These are phyloP conservation scores for Trematomus loennbergii DNA, from an alignment of 2,113 vertebrate genomes.

Conservation along the genomic window DNA sequence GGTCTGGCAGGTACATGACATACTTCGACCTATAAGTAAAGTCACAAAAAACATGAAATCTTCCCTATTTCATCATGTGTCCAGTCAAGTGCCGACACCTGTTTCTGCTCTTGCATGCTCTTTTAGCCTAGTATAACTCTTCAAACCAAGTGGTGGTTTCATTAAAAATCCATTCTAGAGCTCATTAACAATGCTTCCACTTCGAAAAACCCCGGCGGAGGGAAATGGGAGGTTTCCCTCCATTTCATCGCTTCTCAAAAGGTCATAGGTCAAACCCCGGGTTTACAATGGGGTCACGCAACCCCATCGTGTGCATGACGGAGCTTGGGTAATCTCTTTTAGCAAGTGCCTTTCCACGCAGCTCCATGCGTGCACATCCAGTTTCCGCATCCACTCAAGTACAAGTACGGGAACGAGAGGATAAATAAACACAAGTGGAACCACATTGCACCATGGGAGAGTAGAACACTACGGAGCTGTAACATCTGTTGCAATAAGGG, in stretches of 20 bases:
- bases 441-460: constrained; percentile 66
- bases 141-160: constrained; percentile 42
- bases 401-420: constrained; percentile 46
- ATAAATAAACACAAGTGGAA: constrained; percentile 78
- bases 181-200: constrained; percentile 62
- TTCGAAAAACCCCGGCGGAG: constrained; percentile 34
- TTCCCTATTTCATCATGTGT: background rate
- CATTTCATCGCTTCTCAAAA: constrained; percentile 75
- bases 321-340: constrained; percentile 67
- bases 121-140: constrained; percentile 25
- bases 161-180: constrained; percentile 66
- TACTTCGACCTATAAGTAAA: background rate
- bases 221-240: constrained; percentile 73
- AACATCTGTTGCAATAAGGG: constrained; percentile 72
- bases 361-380: constrained; percentile 29
- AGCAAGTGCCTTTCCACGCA: constrained; percentile 15
- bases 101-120: constrained; percentile 45
- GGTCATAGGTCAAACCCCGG: constrained; percentile 71
- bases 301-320: constrained; percentile 58
- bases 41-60: constrained; percentile 6
- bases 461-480: constrained; percentile 23
- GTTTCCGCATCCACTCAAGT: constrained; percentile 69
- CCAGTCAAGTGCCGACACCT: constrained; percentile 56
- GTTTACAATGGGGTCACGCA: constrained; percentile 79
- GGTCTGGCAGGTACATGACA: background rate